Percentiles rank a stretch among this genome's conserved stretches.
These are phyloP conservation scores for Lagenorhynchus albirostris DNA, from an alignment of 2,113 vertebrate genomes.

Conservation along the genomic window DNA sequence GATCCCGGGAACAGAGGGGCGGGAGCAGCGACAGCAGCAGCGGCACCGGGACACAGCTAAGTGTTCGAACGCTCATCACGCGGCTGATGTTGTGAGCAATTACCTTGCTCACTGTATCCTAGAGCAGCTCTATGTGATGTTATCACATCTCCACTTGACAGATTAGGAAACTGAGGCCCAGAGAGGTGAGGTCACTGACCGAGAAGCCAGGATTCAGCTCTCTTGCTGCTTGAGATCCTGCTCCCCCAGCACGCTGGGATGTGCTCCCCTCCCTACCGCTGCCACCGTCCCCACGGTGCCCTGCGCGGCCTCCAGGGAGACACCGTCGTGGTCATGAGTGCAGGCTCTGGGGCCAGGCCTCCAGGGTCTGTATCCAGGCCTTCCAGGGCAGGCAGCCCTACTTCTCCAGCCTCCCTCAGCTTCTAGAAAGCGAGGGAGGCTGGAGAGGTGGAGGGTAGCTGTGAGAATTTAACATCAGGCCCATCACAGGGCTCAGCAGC, in stretches of 20 bases:
- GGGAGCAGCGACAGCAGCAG: no score
- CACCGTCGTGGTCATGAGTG: fast-evolving
- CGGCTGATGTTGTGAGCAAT: fast-evolving
- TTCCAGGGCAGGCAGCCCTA: background rate
- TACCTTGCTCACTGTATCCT: background rate
- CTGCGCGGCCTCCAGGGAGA: fast-evolving
- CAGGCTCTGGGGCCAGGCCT: background rate
- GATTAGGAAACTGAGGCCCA: background rate
- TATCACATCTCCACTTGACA: background rate
- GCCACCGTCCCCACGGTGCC: background rate
- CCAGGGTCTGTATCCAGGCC: background rate
- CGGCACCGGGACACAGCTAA: fast-evolving
- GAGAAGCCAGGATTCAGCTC: background rate
- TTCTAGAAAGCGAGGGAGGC: background rate
- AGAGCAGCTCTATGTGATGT: background rate
- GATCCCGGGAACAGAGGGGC: fast-evolving
- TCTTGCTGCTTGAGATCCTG: background rate
- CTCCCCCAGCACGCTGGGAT: fast-evolving
- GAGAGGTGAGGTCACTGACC: background rate
- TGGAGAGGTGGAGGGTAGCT: background rate
- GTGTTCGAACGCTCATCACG: background rate
- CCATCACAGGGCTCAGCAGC: no score
- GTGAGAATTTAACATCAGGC: background rate
- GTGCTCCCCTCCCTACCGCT: no score
- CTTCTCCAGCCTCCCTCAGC: background rate